Percentiles rank a stretch among this genome's conserved stretches.
Conservation (phyloP, 2,888 invertebrate species). For the Epinotia ramella region DNA sequence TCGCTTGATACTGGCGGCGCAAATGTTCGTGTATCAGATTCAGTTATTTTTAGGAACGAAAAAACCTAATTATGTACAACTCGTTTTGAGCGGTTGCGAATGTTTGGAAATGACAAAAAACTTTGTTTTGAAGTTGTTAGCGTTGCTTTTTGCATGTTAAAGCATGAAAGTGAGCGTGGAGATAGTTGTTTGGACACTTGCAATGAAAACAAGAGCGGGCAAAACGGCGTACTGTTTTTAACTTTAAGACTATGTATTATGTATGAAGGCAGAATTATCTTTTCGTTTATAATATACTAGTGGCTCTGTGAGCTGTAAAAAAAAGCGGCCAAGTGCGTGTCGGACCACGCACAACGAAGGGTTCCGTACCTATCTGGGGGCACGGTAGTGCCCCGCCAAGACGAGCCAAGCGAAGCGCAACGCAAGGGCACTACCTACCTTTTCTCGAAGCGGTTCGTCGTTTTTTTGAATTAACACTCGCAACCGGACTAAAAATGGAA, state of each 20-base stretch:
- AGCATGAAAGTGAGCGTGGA: constrained; percentile 22
- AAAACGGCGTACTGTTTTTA: constrained; percentile 18
- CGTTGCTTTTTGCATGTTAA: constrained; percentile 11
- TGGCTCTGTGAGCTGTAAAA: no score
- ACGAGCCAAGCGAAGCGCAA: no score
- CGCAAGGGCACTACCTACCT: no score
- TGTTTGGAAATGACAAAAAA: not conserved
- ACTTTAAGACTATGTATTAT: not conserved
- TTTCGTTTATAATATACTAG: no score
- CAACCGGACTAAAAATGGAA: no score
- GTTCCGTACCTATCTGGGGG: no score
- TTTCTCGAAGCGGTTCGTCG: no score
- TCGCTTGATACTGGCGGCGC: constrained; percentile 3
- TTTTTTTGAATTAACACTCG: no score
- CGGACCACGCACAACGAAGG: no score
- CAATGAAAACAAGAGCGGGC: constrained; percentile 37
- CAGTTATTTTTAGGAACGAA: constrained; percentile 46
- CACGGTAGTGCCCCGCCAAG: no score
- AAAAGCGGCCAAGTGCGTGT: no score
- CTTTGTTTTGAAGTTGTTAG: not conserved
- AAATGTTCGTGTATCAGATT: constrained; percentile 42
- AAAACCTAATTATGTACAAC: constrained; percentile 48
- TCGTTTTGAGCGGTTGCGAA: constrained; percentile 37
- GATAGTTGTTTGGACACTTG: constrained; percentile 45
- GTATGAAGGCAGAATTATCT: constrained; percentile 15